Conservation (phyloP, 1,140 invertebrate species). For the Heliconius hewitsoni region DNA sequence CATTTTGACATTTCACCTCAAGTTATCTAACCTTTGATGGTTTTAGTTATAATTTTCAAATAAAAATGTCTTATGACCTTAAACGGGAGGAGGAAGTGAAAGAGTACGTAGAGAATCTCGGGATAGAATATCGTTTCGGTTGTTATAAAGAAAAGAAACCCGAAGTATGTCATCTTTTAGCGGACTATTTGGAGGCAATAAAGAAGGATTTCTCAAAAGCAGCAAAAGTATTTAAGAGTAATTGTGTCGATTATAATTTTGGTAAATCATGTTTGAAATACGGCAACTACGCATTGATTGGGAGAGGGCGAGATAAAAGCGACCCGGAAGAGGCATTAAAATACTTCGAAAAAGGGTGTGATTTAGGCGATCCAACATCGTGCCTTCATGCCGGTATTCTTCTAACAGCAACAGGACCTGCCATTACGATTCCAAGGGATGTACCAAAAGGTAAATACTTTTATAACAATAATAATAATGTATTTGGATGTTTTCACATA, state of each 20-base stretch:
- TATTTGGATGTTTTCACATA: too few relatives aligned
- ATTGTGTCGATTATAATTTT: slow-evolving; percentile 92
- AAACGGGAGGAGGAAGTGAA: slow-evolving; percentile 93
- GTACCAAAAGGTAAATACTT: slow-evolving; percentile 78
- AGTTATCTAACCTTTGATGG: slow-evolving; percentile 62
- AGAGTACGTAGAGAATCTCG: slow-evolving; percentile 92
- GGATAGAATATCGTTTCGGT: slow-evolving; percentile 95
- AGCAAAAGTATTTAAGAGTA: slow-evolving; percentile 88
- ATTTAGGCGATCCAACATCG: slow-evolving; percentile 84
- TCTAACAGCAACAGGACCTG: slow-evolving; percentile 81
- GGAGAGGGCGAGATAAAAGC: slow-evolving; percentile 83
- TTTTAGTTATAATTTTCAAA: slow-evolving; percentile 45
- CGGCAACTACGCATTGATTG: slow-evolving; percentile 86
- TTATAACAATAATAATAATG: background rate
- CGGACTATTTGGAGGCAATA: slow-evolving; percentile 92
- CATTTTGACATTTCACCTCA: slow-evolving; percentile 58
- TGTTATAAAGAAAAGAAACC: slow-evolving; percentile 85
- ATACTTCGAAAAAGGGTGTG: slow-evolving; percentile 91
- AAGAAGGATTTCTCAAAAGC: slow-evolving; percentile 90
- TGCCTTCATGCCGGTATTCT: slow-evolving; percentile 90
- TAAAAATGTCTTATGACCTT: slow-evolving; percentile 83
- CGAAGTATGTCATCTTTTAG: slow-evolving; percentile 94
- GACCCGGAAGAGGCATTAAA: slow-evolving; percentile 83
- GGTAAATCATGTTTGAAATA: slow-evolving; percentile 92
- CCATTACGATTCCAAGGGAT: slow-evolving; percentile 79